These are phyloP conservation scores for Trachurus trachurus DNA, from an alignment of 2,797 vertebrate species.

Conservation along the genomic window DNA sequence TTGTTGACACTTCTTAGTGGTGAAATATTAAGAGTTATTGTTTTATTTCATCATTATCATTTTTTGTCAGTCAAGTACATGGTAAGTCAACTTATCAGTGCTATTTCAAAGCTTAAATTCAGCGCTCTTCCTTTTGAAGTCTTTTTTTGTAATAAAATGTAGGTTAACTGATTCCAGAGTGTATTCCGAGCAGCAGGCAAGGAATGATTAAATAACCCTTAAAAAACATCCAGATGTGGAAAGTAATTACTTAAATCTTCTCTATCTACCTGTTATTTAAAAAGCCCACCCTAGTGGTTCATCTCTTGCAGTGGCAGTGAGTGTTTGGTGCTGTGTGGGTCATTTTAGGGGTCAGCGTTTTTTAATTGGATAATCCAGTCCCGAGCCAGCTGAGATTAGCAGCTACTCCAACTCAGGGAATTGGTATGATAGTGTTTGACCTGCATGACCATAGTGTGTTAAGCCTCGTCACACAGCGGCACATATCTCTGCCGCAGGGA, in stretches of 20 bases:
- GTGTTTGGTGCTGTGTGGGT: slow-evolving; percentile 51
- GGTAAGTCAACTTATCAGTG: background rate
- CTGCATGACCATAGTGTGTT: slow-evolving; percentile 55
- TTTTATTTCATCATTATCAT: background rate
- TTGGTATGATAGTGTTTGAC: slow-evolving; percentile 76
- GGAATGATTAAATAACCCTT: slow-evolving; percentile 19
- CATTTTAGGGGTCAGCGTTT: slow-evolving; percentile 63
- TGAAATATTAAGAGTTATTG: background rate
- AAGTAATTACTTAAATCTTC: slow-evolving; percentile 42
- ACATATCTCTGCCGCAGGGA: slow-evolving; percentile 41
- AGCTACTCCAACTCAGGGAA: slow-evolving; percentile 64
- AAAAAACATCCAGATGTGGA: background rate
- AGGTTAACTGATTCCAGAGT: background rate
- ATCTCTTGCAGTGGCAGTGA: slow-evolving; percentile 32
- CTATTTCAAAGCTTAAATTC: background rate
- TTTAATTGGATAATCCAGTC: slow-evolving; percentile 80
- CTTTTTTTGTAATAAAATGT: background rate
- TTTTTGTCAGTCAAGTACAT: background rate
- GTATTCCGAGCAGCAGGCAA: background rate
- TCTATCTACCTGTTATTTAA: slow-evolving; percentile 39
- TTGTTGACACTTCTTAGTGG: background rate
- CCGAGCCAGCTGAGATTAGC: slow-evolving; percentile 67
- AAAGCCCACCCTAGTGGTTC: slow-evolving; percentile 38
- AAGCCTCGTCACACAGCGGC: slow-evolving; percentile 49
- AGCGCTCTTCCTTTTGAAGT: background rate